A percentile compares a stretch with the other conserved stretches of the same genome.
Conservation (phyloP, 2,888 invertebrate genomes). For the Microctonus hyperodae region DNA sequence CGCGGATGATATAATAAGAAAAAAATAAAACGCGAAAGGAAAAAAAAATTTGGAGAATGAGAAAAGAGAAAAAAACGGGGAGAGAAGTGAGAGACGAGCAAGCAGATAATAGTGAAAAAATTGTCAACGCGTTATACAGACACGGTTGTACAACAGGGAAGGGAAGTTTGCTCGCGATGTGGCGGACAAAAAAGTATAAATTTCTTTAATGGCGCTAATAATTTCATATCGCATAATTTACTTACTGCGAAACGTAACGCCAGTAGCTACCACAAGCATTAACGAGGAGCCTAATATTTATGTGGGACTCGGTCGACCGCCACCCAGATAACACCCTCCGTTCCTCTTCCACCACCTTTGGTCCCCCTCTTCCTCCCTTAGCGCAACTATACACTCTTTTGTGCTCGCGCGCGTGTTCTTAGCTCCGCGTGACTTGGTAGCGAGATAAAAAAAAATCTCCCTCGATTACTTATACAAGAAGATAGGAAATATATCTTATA, state of each 20-base stretch:
- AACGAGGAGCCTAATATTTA: constrained; percentile 64
- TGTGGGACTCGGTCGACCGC: constrained; percentile 61
- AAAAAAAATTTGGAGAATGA: constrained; percentile 19
- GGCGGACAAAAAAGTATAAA: constrained; percentile 60
- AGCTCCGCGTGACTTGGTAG: constrained; percentile 37
- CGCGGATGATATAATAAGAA: not conserved
- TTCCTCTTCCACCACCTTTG: constrained; percentile 41
- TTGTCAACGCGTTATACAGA: constrained; percentile 45
- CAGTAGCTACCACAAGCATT: constrained; percentile 63
- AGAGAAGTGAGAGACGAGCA: constrained; percentile 29
- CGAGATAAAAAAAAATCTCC: constrained; percentile 45
- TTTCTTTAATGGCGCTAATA: constrained; percentile 64
- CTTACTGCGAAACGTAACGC: constrained; percentile 65
- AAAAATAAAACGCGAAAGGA: constrained; percentile 12
- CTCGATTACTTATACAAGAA: constrained; percentile 34
- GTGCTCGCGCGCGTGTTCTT: constrained; percentile 22
- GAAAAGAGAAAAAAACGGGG: constrained; percentile 30
- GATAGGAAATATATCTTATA: constrained; percentile 21
- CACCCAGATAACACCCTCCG: constrained; percentile 62
- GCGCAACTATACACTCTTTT: constrained; percentile 38
- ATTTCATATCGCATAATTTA: constrained; percentile 65
- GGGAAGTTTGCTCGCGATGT: constrained; percentile 36
- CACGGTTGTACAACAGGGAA: constrained; percentile 34
- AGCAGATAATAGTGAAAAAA: constrained; percentile 42
- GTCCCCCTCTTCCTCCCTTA: constrained; percentile 36